These are phyloP conservation scores for Origma solitaria DNA, from an alignment of 2,113 vertebrate genomes.

Conservation along the genomic window DNA sequence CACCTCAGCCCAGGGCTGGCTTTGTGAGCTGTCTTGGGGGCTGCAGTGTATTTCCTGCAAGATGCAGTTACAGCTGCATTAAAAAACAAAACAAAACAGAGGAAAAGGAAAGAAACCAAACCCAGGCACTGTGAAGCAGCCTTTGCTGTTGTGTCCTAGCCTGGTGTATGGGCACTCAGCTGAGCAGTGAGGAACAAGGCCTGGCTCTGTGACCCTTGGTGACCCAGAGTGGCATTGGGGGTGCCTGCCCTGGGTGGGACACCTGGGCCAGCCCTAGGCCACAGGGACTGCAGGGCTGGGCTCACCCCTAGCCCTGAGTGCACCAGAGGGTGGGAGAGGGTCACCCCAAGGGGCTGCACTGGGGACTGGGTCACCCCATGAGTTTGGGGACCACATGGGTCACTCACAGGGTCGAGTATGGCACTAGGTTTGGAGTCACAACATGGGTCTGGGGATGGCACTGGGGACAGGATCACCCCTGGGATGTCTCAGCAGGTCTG, in stretches of 20 bases:
- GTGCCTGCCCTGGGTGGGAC: not conserved
- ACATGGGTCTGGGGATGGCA: no score
- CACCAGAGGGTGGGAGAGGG: no score
- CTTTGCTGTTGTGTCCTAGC: not conserved
- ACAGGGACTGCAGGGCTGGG: not conserved
- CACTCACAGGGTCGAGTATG: no score
- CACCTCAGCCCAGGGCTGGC: rapidly evolving
- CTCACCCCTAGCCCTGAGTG: not conserved
- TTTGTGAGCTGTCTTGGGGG: not conserved
- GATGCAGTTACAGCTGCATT: not conserved
- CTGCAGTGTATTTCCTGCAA: rapidly evolving
- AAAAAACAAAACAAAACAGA: not conserved
- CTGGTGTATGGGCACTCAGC: not conserved
- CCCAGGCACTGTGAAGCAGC: not conserved
- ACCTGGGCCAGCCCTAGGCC: no score
- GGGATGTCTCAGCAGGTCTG: no score
- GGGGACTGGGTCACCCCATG: not conserved
- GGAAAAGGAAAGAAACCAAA: not conserved
- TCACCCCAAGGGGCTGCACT: no score
- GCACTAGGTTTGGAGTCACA: no score
- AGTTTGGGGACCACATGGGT: rapidly evolving
- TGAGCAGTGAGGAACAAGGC: not conserved
- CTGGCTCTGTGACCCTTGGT: not conserved
- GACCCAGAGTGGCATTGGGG: rapidly evolving
- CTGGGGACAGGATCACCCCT: no score